Evolutionary conservation across 2,797 vertebrate genomes (phyloP), one percentile per base, ranked within the genome.

Genomic region (Enteromius anoplus): DNA sequence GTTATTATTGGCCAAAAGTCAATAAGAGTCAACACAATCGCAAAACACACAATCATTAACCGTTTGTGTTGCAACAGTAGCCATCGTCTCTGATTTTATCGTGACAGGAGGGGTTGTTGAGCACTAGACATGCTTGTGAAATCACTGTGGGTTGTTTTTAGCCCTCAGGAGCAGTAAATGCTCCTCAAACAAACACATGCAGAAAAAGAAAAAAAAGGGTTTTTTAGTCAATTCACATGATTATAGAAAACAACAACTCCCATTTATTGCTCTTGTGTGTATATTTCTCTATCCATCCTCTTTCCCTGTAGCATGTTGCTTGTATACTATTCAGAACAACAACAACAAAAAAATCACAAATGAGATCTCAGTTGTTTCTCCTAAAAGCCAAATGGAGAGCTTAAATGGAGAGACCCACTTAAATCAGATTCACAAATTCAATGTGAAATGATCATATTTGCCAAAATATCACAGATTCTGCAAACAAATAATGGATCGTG

Each of bases 1-100:
- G 90, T 94, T 86, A 87, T 93, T 85, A 87, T 93, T 77, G 93
- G 83, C 40, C 75, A 92, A 92, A 93, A 93, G 92, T 94, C 93
- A 94, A 93, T 93, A 92, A 92, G 90, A 92, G 86, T 80, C 91
- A 94, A 93, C 26, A 26, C 26, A 26, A 26, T 26, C 88, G 89
- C 89, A 92, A 91, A 88, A 91, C 91, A 92, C 88, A 91, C 93
- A 93, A 94, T 94, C 92, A 94, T 91, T 92, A 94, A 91, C 93
- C 91, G 92, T 93, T 92, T 93, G 91, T 92, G 90, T 88, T 89
- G 89, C 81, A 89, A 91, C 88, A 89, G 91, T 91, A 81, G 91
- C 91, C 91, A 92, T 94, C 92, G 93, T 92, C 91, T 93, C 91
- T 88, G 90, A 93, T 92, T 91, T 90, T 90, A 92, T 93, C 80